Base-by-base conservation (phyloP, 2,888 invertebrate species). In the Athalia circularis region DNA sequence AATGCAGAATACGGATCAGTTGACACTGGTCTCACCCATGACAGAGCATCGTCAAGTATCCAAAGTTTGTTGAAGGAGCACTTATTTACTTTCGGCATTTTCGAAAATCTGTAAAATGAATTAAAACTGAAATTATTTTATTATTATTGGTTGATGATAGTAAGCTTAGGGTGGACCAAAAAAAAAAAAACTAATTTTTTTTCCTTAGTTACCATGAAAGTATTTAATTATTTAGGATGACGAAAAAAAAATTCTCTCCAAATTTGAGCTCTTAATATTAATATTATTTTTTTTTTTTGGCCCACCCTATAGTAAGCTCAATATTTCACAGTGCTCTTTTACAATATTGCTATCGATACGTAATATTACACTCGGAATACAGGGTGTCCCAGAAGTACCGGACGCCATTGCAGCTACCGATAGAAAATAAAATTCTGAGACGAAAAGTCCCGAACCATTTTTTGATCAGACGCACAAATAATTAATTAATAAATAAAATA, bases 1-100 rank as follows among this genome's bases (percentile, higher is more conserved):
- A 68, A 68, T 68, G 68, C 68, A 68, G 68, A 68, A 52, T 68
- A 52, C 52, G 52, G 68, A 68, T 68, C 52, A 68, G 50, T 68
- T 54, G 68, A 11, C 68, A 68, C 68, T 54, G 68, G 52, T 52
- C 54, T 68, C 68, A 68, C 54, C 68, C 50, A 68, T 68, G 50
- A 68, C 52, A 68, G 68, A 50, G 68, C 68, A 48, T 68, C 68
- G 29, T 68, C 68, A 50, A 13, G 68, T 7, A 52, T 15, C 52
- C 68, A 68, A 52, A 68, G 52, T 8, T 52, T 50, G 52, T 68
- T 68, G 54, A 68, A 68, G 54, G 68, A 8, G 68, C 68, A 50
- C 54, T 68, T 67, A n/a, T 50, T n/a, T 45, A 45, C 15, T 65
- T 65, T 65, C 3, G 65, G 43, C 65, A 65, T 65, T 8, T 5